phyloP scores from a whole-genome alignment of 2,888 invertebrate species.

The Orthosia gracilis region DNA sequence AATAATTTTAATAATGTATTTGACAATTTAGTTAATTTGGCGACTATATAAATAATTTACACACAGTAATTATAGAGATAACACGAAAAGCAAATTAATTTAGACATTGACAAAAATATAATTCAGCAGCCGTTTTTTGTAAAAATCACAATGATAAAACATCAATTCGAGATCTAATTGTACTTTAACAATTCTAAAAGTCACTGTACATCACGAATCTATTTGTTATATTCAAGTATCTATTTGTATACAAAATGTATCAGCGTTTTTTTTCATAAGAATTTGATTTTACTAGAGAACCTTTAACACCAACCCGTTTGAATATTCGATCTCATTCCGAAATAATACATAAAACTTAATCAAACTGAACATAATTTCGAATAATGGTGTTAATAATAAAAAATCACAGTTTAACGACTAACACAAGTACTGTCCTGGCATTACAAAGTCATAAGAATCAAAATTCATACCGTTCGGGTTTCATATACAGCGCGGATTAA shows the following conservation, averaged over 20 bases:
- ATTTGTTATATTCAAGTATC: conserved; percentile 58
- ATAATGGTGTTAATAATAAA: neutral
- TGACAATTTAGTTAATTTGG: conserved; percentile 45
- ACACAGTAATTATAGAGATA: conserved; percentile 50
- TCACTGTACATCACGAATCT: conserved; percentile 59
- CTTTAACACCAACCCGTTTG: conserved; percentile 32
- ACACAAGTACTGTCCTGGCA: conserved; percentile 1
- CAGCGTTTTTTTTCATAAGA: conserved; percentile 72
- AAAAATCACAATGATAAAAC: conserved; percentile 54
- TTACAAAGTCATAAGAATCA: conserved; percentile 19
- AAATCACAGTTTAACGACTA: conserved; percentile 13
- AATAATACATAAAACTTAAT: conserved; percentile 35
- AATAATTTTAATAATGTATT: conserved; percentile 41
- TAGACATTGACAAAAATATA: conserved; percentile 54
- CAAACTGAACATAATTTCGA: conserved; percentile 11
- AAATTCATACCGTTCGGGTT: conserved; percentile 1
- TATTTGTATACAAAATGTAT: conserved; percentile 71
- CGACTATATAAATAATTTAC: conserved; percentile 42
- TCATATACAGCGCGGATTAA: neutral
- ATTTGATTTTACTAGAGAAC: conserved; percentile 55
- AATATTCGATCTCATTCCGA: conserved; percentile 36
- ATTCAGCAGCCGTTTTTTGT: conserved; percentile 42
- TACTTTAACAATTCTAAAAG: conserved; percentile 72
- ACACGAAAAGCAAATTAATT: conserved; percentile 57
- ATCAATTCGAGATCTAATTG: conserved; percentile 78